phyloP scores from a whole-genome alignment of 2,113 vertebrate genomes.

The Artemisiospiza belli region DNA sequence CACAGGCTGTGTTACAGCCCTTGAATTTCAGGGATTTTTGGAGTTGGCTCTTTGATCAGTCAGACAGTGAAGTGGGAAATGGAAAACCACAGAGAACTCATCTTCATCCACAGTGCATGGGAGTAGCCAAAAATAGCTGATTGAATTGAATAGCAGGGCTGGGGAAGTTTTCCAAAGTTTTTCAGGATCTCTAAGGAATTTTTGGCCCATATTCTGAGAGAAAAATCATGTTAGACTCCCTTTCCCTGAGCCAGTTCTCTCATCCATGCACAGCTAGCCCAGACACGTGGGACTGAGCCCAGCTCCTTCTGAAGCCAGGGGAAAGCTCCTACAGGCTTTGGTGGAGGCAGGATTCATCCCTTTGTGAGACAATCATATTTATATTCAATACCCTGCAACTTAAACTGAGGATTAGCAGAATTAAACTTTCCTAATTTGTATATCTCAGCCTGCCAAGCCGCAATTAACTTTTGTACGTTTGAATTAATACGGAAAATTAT shows the following conservation, averaged over 20 bases:
- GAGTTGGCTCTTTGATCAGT: not conserved
- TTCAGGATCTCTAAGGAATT: not conserved
- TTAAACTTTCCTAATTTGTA: constrained; percentile 63
- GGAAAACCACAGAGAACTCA: not conserved
- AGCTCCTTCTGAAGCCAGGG: not conserved
- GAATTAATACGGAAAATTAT: constrained; percentile 57
- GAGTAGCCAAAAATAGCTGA: not conserved
- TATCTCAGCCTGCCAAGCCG: constrained; percentile 35
- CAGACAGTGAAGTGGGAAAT: not conserved
- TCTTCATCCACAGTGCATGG: not conserved
- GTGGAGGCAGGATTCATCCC: not conserved
- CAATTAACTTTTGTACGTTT: constrained; percentile 39
- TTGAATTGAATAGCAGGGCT: not conserved
- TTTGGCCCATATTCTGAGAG: not conserved
- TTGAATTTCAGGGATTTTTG: not conserved
- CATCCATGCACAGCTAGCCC: not conserved
- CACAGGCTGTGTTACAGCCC: not conserved
- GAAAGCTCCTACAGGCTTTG: not conserved
- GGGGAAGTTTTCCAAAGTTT: constrained; percentile 6
- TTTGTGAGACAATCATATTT: constrained; percentile 28
- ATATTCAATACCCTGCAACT: constrained; percentile 41
- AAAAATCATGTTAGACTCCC: not conserved
- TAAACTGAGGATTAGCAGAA: constrained; percentile 64
- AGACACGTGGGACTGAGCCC: not conserved
- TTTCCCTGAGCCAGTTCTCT: not conserved